Conservation (phyloP, 2,888 invertebrate species). For the Lasioglossum villosulum region DNA sequence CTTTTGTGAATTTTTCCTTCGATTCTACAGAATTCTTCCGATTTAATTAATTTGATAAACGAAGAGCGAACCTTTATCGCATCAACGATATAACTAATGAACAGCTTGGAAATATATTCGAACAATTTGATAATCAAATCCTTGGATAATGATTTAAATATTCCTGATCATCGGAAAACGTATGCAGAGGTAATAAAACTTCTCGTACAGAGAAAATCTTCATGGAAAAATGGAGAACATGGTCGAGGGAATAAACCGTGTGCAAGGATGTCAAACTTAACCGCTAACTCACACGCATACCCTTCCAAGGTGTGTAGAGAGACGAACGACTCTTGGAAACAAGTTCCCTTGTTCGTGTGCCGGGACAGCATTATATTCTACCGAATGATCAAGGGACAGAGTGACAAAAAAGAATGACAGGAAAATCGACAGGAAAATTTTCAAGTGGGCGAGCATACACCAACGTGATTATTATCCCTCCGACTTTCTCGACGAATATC, state of each 20-base stretch:
- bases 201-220: not conserved
- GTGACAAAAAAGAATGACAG: not conserved
- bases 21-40: not conserved
- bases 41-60: not conserved
- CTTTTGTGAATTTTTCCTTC: not conserved
- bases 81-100: not conserved
- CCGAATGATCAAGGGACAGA: constrained; percentile 1
- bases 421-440: not conserved
- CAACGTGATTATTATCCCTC: not conserved
- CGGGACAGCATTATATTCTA: not conserved
- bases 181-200: not conserved
- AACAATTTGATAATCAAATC: not conserved
- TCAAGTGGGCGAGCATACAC: not conserved
- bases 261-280: constrained; percentile 13
- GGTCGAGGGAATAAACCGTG: not conserved
- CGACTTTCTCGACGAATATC: not conserved
- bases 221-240: not conserved
- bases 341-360: not conserved
- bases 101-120: not conserved
- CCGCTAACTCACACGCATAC: not conserved
- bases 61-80: not conserved
- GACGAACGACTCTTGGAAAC: constrained; percentile 12
- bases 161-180: not conserved
- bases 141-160: not conserved
- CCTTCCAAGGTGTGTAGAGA: not conserved